Percentiles rank a stretch among this genome's conserved stretches.
These are phyloP conservation scores for Rhingia rostrata DNA, from an alignment of 2,888 invertebrate genomes.

Conservation along the genomic window DNA sequence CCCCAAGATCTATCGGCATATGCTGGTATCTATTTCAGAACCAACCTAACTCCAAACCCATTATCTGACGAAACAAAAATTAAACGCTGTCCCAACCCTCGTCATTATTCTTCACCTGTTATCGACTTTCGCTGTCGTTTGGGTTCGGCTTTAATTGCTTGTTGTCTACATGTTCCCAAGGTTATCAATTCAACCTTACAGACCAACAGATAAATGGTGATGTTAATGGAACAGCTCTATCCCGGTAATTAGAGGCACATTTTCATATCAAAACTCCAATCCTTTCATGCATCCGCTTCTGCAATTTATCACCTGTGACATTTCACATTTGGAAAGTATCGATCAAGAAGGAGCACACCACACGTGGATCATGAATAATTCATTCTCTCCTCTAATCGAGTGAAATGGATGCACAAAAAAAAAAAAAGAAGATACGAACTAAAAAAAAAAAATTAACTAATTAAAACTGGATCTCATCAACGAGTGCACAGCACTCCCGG, in stretches of 20 bases:
- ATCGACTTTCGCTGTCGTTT: constrained; percentile 2
- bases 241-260: constrained; percentile 53
- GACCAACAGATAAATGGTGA: constrained; percentile 38
- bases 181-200: constrained; percentile 14
- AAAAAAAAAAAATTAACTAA: constrained; percentile 21
- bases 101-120: constrained; percentile 45
- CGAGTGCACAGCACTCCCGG: neutral
- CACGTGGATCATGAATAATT: constrained; percentile 54
- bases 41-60: constrained; percentile 5
- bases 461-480: constrained; percentile 45
- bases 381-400: constrained; percentile 23
- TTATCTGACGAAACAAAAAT: constrained; percentile 52
- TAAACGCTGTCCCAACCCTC: constrained; percentile 30
- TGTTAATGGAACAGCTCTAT: constrained; percentile 65
- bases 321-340: constrained; percentile 46
- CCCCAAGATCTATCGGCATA: too few species aligned
- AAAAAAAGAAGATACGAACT: neutral
- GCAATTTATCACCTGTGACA: constrained; percentile 67
- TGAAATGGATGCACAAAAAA: neutral
- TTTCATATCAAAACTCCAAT: constrained; percentile 40
- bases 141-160: constrained; percentile 40
- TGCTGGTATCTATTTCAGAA: neutral
- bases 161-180: constrained; percentile 20
- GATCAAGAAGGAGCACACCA: constrained; percentile 15
- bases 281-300: constrained; percentile 5